A percentile compares a stretch with the other conserved stretches of the same genome.
Evolutionary conservation across 1,140 invertebrate genomes (phyloP).

Genomic region (Globodera ellingtonae): DNA sequence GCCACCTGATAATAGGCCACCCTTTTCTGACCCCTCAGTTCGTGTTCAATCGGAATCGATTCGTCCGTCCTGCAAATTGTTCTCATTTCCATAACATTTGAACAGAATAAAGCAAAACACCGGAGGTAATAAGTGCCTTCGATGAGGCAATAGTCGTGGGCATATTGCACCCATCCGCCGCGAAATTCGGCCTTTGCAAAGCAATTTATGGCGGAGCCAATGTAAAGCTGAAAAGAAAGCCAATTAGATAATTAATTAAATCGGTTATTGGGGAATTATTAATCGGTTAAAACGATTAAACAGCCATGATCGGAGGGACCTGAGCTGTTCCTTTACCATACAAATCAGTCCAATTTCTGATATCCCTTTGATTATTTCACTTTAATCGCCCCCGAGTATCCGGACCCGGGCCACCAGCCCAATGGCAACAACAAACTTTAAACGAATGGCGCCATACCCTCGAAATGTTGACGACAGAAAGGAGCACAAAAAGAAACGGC

Average conservation of each 20-base stretch:
- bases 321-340: too few species aligned
- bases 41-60: slow-evolving; percentile 51
- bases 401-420: not conserved
- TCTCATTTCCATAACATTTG: not conserved
- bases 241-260: too few species aligned
- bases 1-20: slow-evolving; percentile 51
- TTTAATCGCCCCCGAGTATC: too few species aligned
- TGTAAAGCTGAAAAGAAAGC: slow-evolving; percentile 41
- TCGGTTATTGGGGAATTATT: too few species aligned
- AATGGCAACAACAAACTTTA: not conserved
- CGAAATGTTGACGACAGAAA: slow-evolving; percentile 52
- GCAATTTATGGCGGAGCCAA: slow-evolving; percentile 55
- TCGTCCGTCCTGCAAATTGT: slow-evolving; percentile 45
- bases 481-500: slow-evolving; percentile 47
- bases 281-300: too few species aligned
- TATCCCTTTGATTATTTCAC: too few species aligned
- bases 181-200: slow-evolving; percentile 57
- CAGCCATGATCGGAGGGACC: too few species aligned
- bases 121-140: slow-evolving; percentile 52
- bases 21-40: slow-evolving; percentile 42
- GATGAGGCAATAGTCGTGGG: slow-evolving; percentile 53
- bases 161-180: slow-evolving; percentile 52
- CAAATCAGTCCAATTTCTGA: too few species aligned
- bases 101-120: not conserved
- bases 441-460: slow-evolving; percentile 31